These are phyloP conservation scores for Microctonus brassicae DNA, from an alignment of 2,888 invertebrate genomes.

Conservation along the genomic window DNA sequence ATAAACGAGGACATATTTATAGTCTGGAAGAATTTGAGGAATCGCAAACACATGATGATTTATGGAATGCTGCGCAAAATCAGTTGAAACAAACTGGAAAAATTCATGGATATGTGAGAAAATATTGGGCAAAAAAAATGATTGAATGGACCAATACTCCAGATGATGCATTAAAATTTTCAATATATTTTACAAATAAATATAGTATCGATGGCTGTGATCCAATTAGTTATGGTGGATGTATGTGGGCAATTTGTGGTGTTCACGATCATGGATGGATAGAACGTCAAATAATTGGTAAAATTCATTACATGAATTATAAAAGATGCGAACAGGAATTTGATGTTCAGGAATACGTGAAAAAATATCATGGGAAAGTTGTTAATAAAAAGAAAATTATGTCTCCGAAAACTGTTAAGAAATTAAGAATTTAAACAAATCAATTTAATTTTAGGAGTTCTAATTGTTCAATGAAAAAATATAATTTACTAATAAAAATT, in stretches of 20 bases:
- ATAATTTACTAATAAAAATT: too few relatives aligned
- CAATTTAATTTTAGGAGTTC: too few relatives aligned
- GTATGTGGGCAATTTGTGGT: slow-evolving; percentile 96
- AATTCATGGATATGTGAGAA: slow-evolving; percentile 91
- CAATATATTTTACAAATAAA: slow-evolving; percentile 88
- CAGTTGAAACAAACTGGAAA: slow-evolving; percentile 88
- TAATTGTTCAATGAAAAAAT: too few relatives aligned
- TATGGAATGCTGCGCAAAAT: slow-evolving; percentile 92
- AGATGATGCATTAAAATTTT: slow-evolving; percentile 82
- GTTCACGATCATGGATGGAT: slow-evolving; percentile 93
- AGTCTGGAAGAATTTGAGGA: slow-evolving; percentile 79
- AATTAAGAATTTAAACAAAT: too few relatives aligned
- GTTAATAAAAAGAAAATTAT: slow-evolving; percentile 64
- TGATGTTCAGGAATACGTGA: slow-evolving; percentile 80
- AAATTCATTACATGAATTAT: slow-evolving; percentile 94
- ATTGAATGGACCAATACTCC: slow-evolving; percentile 89
- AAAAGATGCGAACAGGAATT: slow-evolving; percentile 90
- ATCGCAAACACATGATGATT: slow-evolving; percentile 84
- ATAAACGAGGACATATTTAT: slow-evolving; percentile 83
- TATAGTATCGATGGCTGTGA: slow-evolving; percentile 90
- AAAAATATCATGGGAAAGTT: slow-evolving; percentile 78
- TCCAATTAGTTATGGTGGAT: slow-evolving; percentile 92
- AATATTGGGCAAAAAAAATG: slow-evolving; percentile 98
- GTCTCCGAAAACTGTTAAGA: too few relatives aligned
- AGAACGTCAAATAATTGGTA: slow-evolving; percentile 88